Percentiles rank a stretch among this genome's conserved stretches.
Conservation (phyloP, 2,113 vertebrate genomes). For the Pangasianodon gigas region DNA sequence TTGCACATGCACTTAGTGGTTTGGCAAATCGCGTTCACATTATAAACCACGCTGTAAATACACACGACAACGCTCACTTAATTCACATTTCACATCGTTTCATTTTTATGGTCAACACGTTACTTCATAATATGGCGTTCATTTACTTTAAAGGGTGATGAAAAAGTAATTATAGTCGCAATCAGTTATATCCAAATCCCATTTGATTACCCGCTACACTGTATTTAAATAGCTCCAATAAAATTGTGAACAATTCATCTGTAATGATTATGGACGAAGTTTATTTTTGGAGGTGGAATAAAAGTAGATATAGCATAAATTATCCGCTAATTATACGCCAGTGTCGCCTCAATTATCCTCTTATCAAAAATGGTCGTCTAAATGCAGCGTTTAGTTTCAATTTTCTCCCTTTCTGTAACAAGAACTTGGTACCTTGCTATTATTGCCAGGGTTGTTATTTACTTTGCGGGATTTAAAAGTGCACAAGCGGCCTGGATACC, state of each 20-base stretch:
- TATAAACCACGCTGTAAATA: conserved; percentile 84
- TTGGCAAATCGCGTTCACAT: conserved; percentile 86
- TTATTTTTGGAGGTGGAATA: conserved; percentile 99
- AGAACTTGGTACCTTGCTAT: conserved; percentile 99
- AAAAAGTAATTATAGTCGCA: conserved; percentile 94
- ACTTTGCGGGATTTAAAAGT: conserved; percentile 97
- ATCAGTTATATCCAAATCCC: conserved; percentile 95
- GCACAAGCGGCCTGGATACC: conserved; percentile 89
- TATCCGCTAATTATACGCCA: conserved; percentile 99
- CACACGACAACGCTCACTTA: conserved; percentile 80
- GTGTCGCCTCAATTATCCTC: conserved; percentile 99
- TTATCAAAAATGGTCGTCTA: conserved; percentile 99
- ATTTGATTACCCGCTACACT: conserved; percentile 98
- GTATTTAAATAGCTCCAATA: conserved; percentile 98
- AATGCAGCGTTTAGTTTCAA: conserved; percentile 99
- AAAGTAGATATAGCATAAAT: conserved; percentile 99
- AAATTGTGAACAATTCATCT: conserved; percentile 99
- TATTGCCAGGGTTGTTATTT: conserved; percentile 99
- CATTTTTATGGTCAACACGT: conserved; percentile 88
- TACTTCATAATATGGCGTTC: conserved; percentile 82
- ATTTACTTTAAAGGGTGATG: conserved; percentile 84
- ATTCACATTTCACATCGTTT: conserved; percentile 84
- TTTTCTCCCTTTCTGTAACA: conserved; percentile 98
- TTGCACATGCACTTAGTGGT: conserved; percentile 89
- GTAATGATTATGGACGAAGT: conserved; percentile 99